Evolutionary conservation across 2,797 vertebrate genomes (phyloP), one percentile per base, ranked within the genome.

Genomic region (Crocodylus rhombifer): DNA sequence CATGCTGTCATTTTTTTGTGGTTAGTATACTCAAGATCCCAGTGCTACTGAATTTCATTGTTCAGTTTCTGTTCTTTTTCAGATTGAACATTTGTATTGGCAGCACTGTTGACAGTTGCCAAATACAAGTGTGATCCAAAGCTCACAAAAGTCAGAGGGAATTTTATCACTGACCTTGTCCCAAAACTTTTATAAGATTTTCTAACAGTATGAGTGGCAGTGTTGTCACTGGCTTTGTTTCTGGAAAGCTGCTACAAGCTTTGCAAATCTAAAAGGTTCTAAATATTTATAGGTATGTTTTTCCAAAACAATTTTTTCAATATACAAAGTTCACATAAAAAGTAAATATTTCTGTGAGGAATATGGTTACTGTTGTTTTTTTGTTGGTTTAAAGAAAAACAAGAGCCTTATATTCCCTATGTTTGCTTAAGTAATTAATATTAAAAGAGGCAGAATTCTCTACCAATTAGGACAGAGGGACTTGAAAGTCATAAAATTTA

Each of bases 121-220:
- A 95, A 91, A 75, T 64, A 84, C 16, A 60, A 55, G 78, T 89
- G 90, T 92, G 82, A 90, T 92, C 91, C 87, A 92, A 84, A 93
- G 30, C 73, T 81, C 90, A 63, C 36, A 86, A 61, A 91, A 94
- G 92, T 80, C 73, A 76, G 58, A 15, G 76, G 88, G 89, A 0
- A 0, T 81, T 80, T 95, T 64, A 51, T 79, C 69, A 83, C 30
- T 42, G 86, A 26, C 74, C 10, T 62, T 84, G 69, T 92, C 79
- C 73, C 90, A 87, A 84, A 42, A 51, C 69, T 87, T 92, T 13
- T 92, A 76, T 74, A 89, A 0, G n/a, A 79, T 85, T 55, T 67
- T 60, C 89, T 73, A 86, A 76, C 64, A 93, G 90, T 64, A 85
- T 73, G 83, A 94, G 83, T 61, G 60, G 63, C 82, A 78, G 67